These are phyloP conservation scores for Aromia moschata DNA, from an alignment of 2,888 invertebrate species.

Conservation along the genomic window DNA sequence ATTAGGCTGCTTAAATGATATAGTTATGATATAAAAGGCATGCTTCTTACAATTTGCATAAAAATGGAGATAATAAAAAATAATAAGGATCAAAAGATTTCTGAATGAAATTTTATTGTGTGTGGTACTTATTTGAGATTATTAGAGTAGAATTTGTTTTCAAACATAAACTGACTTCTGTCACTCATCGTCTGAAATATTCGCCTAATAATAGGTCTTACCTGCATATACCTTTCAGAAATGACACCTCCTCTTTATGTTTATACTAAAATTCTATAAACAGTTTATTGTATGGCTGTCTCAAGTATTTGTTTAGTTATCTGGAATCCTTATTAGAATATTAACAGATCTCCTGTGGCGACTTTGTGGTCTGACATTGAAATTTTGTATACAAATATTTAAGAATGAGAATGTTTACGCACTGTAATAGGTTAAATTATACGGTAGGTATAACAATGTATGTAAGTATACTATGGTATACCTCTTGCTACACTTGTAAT, in stretches of 20 bases:
- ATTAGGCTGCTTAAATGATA: too few relatives aligned
- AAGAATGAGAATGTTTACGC: slow-evolving; percentile 17
- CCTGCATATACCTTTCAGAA: slow-evolving; percentile 43
- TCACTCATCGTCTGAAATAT: slow-evolving; percentile 39
- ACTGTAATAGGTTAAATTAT: slow-evolving; percentile 9
- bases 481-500: too few relatives aligned
- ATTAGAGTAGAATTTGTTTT: too few relatives aligned
- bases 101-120: too few relatives aligned
- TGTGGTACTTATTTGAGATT: too few relatives aligned
- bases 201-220: slow-evolving; percentile 31
- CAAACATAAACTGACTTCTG: slow-evolving; percentile 34
- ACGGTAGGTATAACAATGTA: too few relatives aligned
- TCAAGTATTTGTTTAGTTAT: slow-evolving; percentile 37
- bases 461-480: too few relatives aligned
- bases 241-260: slow-evolving; percentile 47
- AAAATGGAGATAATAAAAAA: too few relatives aligned
- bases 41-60: too few relatives aligned
- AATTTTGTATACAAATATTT: slow-evolving; percentile 9
- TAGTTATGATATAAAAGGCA: too few relatives aligned
- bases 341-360: slow-evolving; percentile 22
- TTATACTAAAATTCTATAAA: slow-evolving; percentile 42
- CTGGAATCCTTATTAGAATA: slow-evolving; percentile 15
- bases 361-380: slow-evolving; percentile 9
- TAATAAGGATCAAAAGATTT: too few relatives aligned
- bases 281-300: slow-evolving; percentile 30